phyloP scores from a whole-genome alignment of 2,113 vertebrate species.

The Perca schrenkii region DNA sequence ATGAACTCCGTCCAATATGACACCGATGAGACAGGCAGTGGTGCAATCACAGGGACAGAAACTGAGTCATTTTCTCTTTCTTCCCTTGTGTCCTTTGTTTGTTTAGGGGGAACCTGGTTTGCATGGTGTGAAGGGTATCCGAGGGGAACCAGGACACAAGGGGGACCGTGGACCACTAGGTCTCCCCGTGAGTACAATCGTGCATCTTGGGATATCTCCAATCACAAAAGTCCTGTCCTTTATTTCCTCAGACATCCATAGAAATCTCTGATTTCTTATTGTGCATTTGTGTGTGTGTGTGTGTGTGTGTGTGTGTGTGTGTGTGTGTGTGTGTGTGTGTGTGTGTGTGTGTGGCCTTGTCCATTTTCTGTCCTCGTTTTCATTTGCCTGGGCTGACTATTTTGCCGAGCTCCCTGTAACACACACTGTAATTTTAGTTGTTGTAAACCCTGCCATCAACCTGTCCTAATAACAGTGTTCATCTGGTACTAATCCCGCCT shows the following conservation, averaged over 20 bases:
- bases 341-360: slow-evolving; percentile 33
- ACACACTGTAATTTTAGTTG: slow-evolving; percentile 70
- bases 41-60: background rate
- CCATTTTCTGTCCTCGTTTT: slow-evolving; percentile 62
- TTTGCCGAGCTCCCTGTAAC: slow-evolving; percentile 62
- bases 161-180: slow-evolving; percentile 98
- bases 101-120: slow-evolving; percentile 96
- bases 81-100: slow-evolving; percentile 64
- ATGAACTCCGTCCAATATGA: background rate
- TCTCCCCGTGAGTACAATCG: slow-evolving; percentile 96
- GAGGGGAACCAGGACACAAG: slow-evolving; percentile 97
- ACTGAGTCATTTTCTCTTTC: background rate
- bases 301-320: slow-evolving; percentile 1
- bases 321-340: slow-evolving; percentile 9
- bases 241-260: slow-evolving; percentile 2
- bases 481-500: slow-evolving; percentile 94
- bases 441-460: slow-evolving; percentile 76
- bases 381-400: slow-evolving; percentile 66
- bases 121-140: slow-evolving; percentile 95
- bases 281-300: background rate
- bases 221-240: slow-evolving; percentile 6
- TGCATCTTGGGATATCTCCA: slow-evolving; percentile 73
- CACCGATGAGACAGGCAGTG: background rate
- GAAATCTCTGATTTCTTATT: background rate
- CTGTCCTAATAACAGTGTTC: slow-evolving; percentile 82